Conservation (phyloP, 2,888 invertebrate genomes). For the Pilophorus perplexus region DNA sequence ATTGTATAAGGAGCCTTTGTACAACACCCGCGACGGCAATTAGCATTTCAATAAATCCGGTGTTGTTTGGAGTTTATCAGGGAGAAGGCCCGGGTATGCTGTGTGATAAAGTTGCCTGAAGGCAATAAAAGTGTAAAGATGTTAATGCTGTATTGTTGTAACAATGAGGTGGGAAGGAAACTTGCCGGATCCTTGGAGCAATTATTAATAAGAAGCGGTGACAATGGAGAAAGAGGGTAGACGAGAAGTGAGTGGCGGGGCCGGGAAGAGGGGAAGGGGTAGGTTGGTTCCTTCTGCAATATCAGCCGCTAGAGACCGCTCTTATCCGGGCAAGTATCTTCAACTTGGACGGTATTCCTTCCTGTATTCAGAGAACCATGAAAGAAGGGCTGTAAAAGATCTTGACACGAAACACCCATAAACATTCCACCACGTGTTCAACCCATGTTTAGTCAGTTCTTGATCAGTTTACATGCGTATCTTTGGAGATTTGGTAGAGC, state of each 20-base stretch:
- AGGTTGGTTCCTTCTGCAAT: slow-evolving; percentile 24
- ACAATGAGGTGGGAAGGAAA: slow-evolving; percentile 44
- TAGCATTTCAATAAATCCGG: slow-evolving; percentile 44
- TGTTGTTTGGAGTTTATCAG: slow-evolving; percentile 43
- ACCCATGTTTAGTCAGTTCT: slow-evolving; percentile 20
- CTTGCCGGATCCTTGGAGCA: slow-evolving; percentile 43
- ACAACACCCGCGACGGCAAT: slow-evolving; percentile 31
- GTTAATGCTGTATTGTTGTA: slow-evolving; percentile 45
- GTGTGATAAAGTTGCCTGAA: slow-evolving; percentile 41
- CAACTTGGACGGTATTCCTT: slow-evolving; percentile 22
- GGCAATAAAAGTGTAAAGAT: slow-evolving; percentile 46
- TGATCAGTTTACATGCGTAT: too few species aligned
- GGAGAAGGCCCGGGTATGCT: slow-evolving; percentile 24
- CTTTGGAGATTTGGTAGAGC: too few species aligned
- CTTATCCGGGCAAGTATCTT: slow-evolving; percentile 22
- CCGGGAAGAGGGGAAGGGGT: slow-evolving; percentile 12
- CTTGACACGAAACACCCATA: slow-evolving; percentile 24
- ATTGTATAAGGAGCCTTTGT: slow-evolving; percentile 37
- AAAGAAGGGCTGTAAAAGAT: slow-evolving; percentile 5
- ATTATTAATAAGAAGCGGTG: slow-evolving; percentile 43
- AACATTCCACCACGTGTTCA: slow-evolving; percentile 20
- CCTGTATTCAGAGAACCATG: not conserved
- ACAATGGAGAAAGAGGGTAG: too few species aligned
- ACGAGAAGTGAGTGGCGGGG: slow-evolving; percentile 13
- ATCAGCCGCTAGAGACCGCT: slow-evolving; percentile 25